Percentiles rank a stretch among this genome's conserved stretches.
Evolutionary conservation across 2,797 vertebrate species (phyloP).

Genomic region (Neosilurus hyrtlii): DNA sequence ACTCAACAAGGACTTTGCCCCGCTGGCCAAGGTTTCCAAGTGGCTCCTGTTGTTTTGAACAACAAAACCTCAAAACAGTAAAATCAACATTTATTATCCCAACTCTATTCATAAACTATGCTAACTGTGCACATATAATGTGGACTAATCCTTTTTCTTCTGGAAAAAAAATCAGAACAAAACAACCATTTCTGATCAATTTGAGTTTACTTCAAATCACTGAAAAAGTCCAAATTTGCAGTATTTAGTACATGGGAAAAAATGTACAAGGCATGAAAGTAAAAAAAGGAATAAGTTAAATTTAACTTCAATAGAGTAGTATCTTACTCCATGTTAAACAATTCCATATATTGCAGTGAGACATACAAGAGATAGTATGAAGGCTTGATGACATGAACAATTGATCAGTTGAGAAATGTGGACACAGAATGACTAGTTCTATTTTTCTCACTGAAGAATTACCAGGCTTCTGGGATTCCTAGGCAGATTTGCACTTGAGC

Average conservation of each 20-base stretch:
- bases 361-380: background rate
- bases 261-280: slow-evolving; percentile 26
- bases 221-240: slow-evolving; percentile 45
- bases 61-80: slow-evolving; percentile 16
- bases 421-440: background rate
- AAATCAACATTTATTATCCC: slow-evolving; percentile 18
- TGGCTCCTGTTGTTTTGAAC: slow-evolving; percentile 13
- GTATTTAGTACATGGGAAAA: slow-evolving; percentile 25
- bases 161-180: background rate
- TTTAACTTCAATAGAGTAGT: slow-evolving; percentile 30
- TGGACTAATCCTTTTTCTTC: background rate
- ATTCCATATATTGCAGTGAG: slow-evolving; percentile 11
- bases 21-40: slow-evolving; percentile 46
- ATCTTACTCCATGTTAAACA: slow-evolving; percentile 20
- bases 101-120: slow-evolving; percentile 8
- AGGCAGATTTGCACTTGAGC: background rate
- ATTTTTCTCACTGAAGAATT: background rate
- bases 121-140: background rate
- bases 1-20: slow-evolving; percentile 68
- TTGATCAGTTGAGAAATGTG: background rate
- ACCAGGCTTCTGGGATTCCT: background rate
- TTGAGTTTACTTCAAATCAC: slow-evolving; percentile 43
- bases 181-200: slow-evolving; percentile 28
- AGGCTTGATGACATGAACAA: background rate
- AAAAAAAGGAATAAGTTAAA: slow-evolving; percentile 22